Evolutionary conservation across 2,888 invertebrate species (phyloP).

Genomic region (Leucania comma): DNA sequence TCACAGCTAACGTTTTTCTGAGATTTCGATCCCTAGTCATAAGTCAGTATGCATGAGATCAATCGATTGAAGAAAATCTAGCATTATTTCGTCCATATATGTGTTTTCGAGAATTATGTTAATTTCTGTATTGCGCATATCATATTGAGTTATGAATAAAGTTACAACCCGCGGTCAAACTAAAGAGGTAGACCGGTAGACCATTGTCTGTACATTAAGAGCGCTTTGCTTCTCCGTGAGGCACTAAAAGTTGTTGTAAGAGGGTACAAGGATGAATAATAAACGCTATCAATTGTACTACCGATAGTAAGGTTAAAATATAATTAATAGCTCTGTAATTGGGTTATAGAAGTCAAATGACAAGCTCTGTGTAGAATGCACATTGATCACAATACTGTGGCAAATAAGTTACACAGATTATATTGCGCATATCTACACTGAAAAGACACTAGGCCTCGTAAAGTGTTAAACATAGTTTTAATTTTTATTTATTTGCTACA

Average conservation of each 20-base stretch:
- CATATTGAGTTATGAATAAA: background rate
- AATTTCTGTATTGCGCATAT: conserved; percentile 4
- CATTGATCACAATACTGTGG: background rate
- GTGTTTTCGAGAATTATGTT: background rate
- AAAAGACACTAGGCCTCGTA: conserved; percentile 58
- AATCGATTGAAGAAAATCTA: background rate
- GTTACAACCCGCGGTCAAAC: background rate
- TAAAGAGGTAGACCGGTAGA: too few species aligned
- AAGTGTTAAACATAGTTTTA: conserved; percentile 60
- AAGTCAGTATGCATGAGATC: conserved; percentile 40
- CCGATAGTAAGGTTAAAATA: background rate
- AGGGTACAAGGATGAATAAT: too few species aligned
- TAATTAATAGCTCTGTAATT: background rate
- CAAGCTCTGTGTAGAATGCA: background rate
- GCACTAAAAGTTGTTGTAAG: background rate
- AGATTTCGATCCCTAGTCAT: conserved; percentile 10
- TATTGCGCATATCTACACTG: conserved; percentile 42
- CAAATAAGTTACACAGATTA: background rate
- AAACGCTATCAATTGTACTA: too few species aligned
- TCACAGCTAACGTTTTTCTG: conserved; percentile 13
- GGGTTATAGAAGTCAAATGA: background rate
- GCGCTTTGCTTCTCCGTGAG: background rate
- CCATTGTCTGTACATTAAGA: background rate
- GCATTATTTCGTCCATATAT: background rate
- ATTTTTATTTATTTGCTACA: conserved; percentile 76